Evolutionary conservation across 1,140 invertebrate species (phyloP).

Genomic region (Apis mellifera): Amel_HAv3.1 CM009936.2:5299001-5299500

Average conservation of each 20-base stretch:
- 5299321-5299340: conserved; percentile 18
- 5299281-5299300: conserved; percentile 18
- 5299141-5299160: conserved; percentile 48
- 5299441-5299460: not conserved
- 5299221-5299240: conserved; percentile 40
- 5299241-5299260: conserved; percentile 43
- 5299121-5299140: conserved; percentile 49
- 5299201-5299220: conserved; percentile 22
- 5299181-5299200: conserved; percentile 45
- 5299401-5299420: conserved; percentile 19
- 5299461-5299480: not conserved
- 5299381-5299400: conserved; percentile 9
- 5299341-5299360: conserved; percentile 27
- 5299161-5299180: conserved; percentile 55
- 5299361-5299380: not conserved
- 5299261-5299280: not conserved
- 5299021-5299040: conserved; percentile 23
- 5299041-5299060: not conserved
- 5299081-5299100: conserved; percentile 62
- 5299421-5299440: conserved; percentile 22
- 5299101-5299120: conserved; percentile 58
- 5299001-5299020: conserved; percentile 41
- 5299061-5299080: conserved; percentile 44
- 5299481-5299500: not conserved
- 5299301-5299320: not conserved